These are phyloP conservation scores for Deilephila elpenor DNA, from an alignment of 2,888 invertebrate species.

Conservation along the genomic window DNA sequence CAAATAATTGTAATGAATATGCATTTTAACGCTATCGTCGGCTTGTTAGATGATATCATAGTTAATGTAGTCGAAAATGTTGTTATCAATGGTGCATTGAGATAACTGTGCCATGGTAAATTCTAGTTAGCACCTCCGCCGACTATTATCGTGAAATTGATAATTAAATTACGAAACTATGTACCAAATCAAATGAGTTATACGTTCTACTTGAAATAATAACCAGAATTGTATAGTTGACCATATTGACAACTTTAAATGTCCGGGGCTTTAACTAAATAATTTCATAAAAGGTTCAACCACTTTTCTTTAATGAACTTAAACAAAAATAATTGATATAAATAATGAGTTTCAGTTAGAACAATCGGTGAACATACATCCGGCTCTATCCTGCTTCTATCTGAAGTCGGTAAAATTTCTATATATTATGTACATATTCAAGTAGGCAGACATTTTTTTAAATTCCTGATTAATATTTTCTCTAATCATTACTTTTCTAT, in stretches of 20 bases:
- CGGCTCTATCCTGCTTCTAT: too few relatives aligned
- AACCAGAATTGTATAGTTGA: neutral
- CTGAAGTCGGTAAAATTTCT: too few relatives aligned
- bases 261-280: too few relatives aligned
- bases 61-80: slow-evolving; percentile 13
- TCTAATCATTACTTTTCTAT: neutral
- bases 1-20: slow-evolving; percentile 19
- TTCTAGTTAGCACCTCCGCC: neutral
- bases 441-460: too few relatives aligned
- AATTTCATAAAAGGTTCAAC: too few relatives aligned
- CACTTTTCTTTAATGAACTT: too few relatives aligned
- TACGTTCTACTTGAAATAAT: slow-evolving; percentile 4
- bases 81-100: slow-evolving; percentile 5
- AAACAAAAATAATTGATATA: too few relatives aligned
- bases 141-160: neutral
- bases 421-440: too few relatives aligned
- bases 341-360: too few relatives aligned
- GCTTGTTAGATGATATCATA: neutral
- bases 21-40: slow-evolving; percentile 6
- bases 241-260: too few relatives aligned
- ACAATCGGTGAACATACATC: too few relatives aligned
- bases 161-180: slow-evolving; percentile 9
- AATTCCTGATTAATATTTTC: neutral
- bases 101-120: neutral
- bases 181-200: neutral